Evolutionary conservation across 2,888 invertebrate genomes (phyloP).

Genomic region (Lasioglossum zephyrum): DNA sequence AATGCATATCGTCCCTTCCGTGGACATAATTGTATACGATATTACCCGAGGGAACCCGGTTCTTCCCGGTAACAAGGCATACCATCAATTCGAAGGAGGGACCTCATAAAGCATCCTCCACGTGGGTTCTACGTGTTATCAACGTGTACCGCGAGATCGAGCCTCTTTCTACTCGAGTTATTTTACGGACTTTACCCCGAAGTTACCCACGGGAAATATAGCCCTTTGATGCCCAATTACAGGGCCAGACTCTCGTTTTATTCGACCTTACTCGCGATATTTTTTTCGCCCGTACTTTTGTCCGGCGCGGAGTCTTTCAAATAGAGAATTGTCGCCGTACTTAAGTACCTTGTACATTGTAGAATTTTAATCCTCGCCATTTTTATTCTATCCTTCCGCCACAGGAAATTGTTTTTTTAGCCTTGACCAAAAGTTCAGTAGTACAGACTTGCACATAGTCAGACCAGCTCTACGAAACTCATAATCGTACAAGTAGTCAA

Average conservation of each 20-base stretch:
- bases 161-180: conserved; percentile 47
- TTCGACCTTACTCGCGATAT: conserved; percentile 26
- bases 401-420: background rate
- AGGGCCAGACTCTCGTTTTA: conserved; percentile 70
- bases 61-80: conserved; percentile 82
- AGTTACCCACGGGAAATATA: conserved; percentile 71
- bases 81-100: conserved; percentile 73
- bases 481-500: background rate
- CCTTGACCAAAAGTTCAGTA: background rate
- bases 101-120: conserved; percentile 62
- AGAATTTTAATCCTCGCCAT: background rate
- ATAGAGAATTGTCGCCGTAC: background rate
- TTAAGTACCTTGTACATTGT: background rate
- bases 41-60: conserved; percentile 81
- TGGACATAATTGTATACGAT: conserved; percentile 83
- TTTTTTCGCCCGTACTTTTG: background rate
- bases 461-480: background rate
- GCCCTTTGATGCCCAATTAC: conserved; percentile 81
- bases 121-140: conserved; percentile 43
- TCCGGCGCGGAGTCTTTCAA: background rate
- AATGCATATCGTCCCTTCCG: conserved; percentile 80
- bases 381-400: background rate
- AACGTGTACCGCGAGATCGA: conserved; percentile 61
- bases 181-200: conserved; percentile 14
- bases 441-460: background rate